These are phyloP conservation scores for Montipora efflorescens DNA, from an alignment of 64 coral and sea anemone genomes.

Conservation along the genomic window DNA sequence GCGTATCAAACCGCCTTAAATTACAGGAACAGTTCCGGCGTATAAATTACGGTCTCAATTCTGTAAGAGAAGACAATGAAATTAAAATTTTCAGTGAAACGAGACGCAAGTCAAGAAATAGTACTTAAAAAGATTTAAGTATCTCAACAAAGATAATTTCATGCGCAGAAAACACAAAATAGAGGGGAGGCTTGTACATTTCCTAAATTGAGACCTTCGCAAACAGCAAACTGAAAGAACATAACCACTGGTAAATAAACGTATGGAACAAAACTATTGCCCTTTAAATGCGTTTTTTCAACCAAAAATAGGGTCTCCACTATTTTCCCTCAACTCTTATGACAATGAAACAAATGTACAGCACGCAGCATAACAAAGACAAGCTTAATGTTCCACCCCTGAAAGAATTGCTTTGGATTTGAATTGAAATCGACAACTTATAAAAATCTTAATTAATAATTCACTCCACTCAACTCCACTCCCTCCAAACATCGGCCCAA, in stretches of 20 bases:
- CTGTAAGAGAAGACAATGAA: conserved; percentile 21
- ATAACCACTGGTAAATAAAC: conserved; percentile 18
- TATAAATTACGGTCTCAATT: conserved; percentile 32
- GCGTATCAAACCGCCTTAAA: conserved; percentile 15
- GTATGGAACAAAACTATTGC: not conserved
- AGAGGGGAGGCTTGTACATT: not conserved
- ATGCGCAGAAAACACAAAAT: not conserved
- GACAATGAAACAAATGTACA: not conserved
- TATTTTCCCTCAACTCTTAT: not conserved
- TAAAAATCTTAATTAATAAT: conserved; percentile 63
- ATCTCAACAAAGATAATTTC: too few species aligned
- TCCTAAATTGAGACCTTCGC: not conserved
- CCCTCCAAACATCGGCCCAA: conserved; percentile 58
- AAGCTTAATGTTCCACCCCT: not conserved
- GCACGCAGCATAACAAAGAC: not conserved
- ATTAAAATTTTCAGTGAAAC: not conserved
- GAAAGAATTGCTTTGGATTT: conserved; percentile 21
- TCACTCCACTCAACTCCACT: conserved; percentile 55
- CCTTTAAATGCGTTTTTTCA: not conserved
- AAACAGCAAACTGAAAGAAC: conserved; percentile 8
- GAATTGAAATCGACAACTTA: conserved; percentile 58
- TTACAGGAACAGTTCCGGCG: conserved; percentile 20
- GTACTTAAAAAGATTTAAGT: not conserved
- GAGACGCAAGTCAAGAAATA: not conserved
- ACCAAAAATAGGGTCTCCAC: not conserved